A percentile compares a stretch with the other conserved stretches of the same genome.
Evolutionary conservation across 2,113 vertebrate species (phyloP).

Genomic region (Myotis lucifugus): DNA sequence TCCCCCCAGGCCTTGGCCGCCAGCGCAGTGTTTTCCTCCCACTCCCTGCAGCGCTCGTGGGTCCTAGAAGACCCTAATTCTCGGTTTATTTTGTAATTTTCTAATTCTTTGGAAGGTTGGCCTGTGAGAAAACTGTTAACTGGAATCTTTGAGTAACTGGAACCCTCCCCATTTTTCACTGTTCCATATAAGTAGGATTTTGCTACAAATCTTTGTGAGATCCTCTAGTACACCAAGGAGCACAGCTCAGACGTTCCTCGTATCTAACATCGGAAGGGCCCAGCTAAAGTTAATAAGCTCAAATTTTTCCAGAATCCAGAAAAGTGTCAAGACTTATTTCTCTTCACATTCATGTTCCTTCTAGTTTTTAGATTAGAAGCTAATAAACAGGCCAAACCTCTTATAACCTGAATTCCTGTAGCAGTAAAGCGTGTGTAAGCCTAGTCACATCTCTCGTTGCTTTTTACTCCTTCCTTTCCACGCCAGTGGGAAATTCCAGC

Average conservation of each 20-base stretch:
- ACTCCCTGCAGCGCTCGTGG: too few relatives aligned
- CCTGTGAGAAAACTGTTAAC: neutral
- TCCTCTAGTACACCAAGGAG: neutral
- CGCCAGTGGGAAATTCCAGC: neutral
- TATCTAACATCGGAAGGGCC: neutral
- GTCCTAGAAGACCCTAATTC: neutral
- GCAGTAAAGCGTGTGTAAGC: neutral
- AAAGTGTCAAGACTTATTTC: neutral
- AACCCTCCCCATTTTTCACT: neutral
- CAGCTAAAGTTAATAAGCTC: neutral
- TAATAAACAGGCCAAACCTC: neutral
- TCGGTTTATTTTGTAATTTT: neutral
- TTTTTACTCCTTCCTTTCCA: neutral
- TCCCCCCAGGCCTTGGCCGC: neutral
- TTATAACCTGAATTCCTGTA: neutral
- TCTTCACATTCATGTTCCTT: neutral
- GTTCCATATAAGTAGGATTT: neutral
- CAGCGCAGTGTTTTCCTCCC: neutral
- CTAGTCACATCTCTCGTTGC: too few relatives aligned
- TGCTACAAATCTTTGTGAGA: neutral
- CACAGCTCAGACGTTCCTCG: neutral
- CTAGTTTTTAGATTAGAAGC: neutral
- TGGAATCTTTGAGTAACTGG: neutral
- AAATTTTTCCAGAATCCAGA: neutral
- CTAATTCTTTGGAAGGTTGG: neutral